Conservation (phyloP, 2,113 vertebrate genomes). For the Rhipidura dahli region DNA sequence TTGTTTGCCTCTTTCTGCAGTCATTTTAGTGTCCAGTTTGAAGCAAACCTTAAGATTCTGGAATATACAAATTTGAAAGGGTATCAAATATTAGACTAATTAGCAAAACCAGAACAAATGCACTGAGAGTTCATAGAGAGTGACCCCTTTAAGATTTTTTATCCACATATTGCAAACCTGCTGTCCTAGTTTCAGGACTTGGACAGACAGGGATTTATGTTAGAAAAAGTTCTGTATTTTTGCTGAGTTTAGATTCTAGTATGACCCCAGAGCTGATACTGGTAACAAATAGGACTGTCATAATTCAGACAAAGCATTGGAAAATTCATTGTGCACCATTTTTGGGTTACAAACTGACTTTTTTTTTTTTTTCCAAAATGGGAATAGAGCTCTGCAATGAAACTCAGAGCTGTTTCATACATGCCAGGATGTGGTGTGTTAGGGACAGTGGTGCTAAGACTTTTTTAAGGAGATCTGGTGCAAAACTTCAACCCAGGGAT, state of each 20-base stretch:
- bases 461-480: neutral
- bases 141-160: neutral
- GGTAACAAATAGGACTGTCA: neutral
- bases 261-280: neutral
- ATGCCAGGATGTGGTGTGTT: neutral
- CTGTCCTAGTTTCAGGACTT: neutral
- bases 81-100: neutral
- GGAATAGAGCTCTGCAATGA: neutral
- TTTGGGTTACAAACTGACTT: neutral
- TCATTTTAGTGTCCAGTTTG: neutral
- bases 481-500: neutral
- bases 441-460: neutral
- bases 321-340: neutral
- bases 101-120: neutral
- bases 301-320: neutral
- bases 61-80: neutral
- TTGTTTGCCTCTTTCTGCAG: neutral
- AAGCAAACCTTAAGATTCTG: neutral
- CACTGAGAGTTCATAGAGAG: neutral
- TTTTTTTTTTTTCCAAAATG: neutral
- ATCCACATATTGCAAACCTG: neutral
- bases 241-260: neutral
- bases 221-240: neutral
- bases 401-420: neutral
- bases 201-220: neutral